A percentile compares a stretch with the other conserved stretches of the same genome.
These are phyloP conservation scores for Cercocebus atys DNA, from an alignment of 2,113 vertebrate genomes.

Conservation along the genomic window DNA sequence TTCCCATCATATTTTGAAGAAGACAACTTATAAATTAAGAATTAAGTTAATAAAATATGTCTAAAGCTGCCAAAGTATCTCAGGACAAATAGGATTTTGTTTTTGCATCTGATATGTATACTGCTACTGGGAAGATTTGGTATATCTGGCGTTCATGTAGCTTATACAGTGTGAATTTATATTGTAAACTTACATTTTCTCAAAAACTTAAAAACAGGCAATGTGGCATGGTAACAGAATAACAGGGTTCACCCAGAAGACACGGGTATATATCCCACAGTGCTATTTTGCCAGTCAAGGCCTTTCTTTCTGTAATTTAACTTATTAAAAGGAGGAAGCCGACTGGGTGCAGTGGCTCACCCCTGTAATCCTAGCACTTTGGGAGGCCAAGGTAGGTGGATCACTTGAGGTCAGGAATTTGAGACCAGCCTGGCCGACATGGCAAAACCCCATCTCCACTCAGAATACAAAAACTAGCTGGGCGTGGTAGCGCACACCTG, in stretches of 20 bases:
- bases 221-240: not conserved
- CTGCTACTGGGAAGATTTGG: not conserved
- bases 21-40: constrained; percentile 9
- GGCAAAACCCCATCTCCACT: too few relatives aligned
- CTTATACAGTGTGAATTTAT: not conserved
- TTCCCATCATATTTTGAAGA: constrained; percentile 3
- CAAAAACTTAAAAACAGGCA: not conserved
- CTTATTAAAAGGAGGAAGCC: not conserved
- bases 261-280: not conserved
- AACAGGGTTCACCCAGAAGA: not conserved
- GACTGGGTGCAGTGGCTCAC: too few relatives aligned
- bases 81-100: not conserved
- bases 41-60: constrained; percentile 17
- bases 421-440: too few relatives aligned
- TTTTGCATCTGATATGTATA: not conserved
- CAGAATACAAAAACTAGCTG: too few relatives aligned
- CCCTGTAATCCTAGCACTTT: too few relatives aligned
- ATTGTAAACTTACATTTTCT: not conserved
- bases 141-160: not conserved
- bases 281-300: not conserved
- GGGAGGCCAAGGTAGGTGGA: too few relatives aligned
- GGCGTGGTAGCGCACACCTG: too few relatives aligned
- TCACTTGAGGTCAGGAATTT: too few relatives aligned
- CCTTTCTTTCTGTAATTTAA: not conserved
- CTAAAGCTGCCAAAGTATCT: not conserved